These are phyloP conservation scores for Diprion similis DNA, from an alignment of 1,140 invertebrate genomes.

Conservation along the genomic window DNA sequence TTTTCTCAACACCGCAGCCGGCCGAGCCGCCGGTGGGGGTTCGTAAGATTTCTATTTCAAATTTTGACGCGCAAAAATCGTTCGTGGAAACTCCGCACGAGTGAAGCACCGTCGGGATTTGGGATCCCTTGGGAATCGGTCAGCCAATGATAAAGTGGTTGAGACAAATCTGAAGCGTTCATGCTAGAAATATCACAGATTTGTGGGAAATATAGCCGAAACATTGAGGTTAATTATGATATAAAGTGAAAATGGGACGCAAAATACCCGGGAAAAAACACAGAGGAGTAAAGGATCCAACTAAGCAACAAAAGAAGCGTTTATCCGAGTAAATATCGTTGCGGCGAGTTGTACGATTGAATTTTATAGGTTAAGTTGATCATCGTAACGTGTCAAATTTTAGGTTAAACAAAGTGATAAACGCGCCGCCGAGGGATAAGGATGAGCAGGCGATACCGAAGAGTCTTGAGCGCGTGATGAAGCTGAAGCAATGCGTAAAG, in stretches of 20 bases:
- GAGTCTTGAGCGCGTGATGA: slow-evolving; percentile 66
- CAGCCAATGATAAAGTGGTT: no score
- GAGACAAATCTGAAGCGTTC: no score
- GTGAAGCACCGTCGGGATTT: no score
- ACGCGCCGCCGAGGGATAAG: slow-evolving; percentile 69
- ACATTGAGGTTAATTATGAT: no score
- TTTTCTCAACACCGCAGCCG: no score
- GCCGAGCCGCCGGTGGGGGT: no score
- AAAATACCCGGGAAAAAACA: slow-evolving; percentile 80
- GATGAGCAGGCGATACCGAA: slow-evolving; percentile 73
- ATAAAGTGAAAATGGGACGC: slow-evolving; percentile 65
- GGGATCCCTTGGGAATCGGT: no score
- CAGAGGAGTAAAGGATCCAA: slow-evolving; percentile 72
- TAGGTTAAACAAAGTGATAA: slow-evolving; percentile 72
- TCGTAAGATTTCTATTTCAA: no score
- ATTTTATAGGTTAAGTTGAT: background rate
- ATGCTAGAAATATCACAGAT: no score
- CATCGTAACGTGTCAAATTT: slow-evolving; percentile 35
- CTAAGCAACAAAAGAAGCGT: slow-evolving; percentile 67
- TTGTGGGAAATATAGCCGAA: no score
- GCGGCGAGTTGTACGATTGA: background rate
- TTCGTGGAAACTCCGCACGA: no score
- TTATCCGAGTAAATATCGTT: slow-evolving; percentile 61
- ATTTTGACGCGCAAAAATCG: no score
- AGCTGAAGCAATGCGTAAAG: slow-evolving; percentile 63